phyloP scores from a whole-genome alignment of 2,888 invertebrate genomes.

The Sminthurides aquaticus region DNA sequence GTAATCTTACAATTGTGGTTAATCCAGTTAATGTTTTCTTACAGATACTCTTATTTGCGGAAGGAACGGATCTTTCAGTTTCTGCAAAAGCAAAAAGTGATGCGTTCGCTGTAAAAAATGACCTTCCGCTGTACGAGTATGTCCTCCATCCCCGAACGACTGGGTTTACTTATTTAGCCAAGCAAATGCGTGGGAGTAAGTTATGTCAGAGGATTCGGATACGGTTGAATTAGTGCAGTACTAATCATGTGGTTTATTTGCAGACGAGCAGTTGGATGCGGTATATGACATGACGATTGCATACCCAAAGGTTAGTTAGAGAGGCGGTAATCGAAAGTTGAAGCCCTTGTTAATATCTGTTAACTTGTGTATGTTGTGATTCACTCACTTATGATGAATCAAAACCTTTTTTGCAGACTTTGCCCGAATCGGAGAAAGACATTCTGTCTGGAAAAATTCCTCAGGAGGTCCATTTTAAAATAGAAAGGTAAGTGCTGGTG shows the following conservation, averaged over 20 bases:
- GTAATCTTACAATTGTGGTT: not conserved
- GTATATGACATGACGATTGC: conserved; percentile 82
- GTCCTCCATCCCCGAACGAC: conserved; percentile 81
- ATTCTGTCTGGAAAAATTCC: conserved; percentile 61
- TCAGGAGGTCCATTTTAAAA: conserved; percentile 65
- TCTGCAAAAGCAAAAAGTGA: conserved; percentile 63
- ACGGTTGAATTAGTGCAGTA: not conserved
- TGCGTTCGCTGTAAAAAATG: conserved; percentile 59
- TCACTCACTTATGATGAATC: no score
- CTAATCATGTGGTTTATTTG: conserved; percentile 15
- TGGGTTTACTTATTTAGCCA: conserved; percentile 56
- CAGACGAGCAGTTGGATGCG: conserved; percentile 59
- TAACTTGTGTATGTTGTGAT: not conserved
- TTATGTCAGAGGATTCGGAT: not conserved
- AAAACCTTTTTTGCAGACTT: conserved; percentile 47
- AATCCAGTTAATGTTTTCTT: conserved; percentile 40
- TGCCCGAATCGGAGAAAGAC: conserved; percentile 68
- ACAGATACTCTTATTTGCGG: conserved; percentile 71
- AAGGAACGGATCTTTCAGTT: conserved; percentile 75
- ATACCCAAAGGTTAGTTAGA: conserved; percentile 56
- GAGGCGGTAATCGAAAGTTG: not conserved
- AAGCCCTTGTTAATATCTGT: not conserved
- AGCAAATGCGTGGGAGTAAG: conserved; percentile 51
- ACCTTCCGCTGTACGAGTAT: conserved; percentile 60
- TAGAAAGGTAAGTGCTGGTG: conserved; percentile 58